phyloP scores from a whole-genome alignment of 2,888 invertebrate species.

The Siphonodentalium dalli region DNA sequence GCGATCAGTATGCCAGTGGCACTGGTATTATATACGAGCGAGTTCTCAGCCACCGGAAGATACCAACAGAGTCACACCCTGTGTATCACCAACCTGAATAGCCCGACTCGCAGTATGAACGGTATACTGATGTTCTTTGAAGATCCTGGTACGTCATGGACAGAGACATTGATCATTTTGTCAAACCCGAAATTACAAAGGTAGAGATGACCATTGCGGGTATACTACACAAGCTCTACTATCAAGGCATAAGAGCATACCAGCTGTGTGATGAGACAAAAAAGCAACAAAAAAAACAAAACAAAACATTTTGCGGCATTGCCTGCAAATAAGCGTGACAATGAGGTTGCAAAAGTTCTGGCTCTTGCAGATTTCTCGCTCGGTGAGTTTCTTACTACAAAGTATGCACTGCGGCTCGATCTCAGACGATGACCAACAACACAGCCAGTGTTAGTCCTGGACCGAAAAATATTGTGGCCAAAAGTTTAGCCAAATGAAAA shows the following conservation, averaged over 20 bases:
- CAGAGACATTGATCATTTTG: slow-evolving; percentile 14
- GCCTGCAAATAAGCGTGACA: slow-evolving; percentile 11
- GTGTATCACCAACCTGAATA: slow-evolving; percentile 32
- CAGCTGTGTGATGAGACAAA: no score
- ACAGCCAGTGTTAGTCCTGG: no score
- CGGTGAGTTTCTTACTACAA: slow-evolving; percentile 19
- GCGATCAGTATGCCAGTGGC: slow-evolving; percentile 13
- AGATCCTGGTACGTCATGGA: slow-evolving; percentile 13
- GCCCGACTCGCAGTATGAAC: slow-evolving; percentile 30
- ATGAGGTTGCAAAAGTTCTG: slow-evolving; percentile 18
- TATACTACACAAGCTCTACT: slow-evolving; percentile 32
- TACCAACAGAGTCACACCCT: slow-evolving; percentile 23
- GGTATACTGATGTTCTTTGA: slow-evolving; percentile 31
- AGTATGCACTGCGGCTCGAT: slow-evolving; percentile 18
- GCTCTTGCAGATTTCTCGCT: slow-evolving; percentile 6
- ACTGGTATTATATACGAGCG: slow-evolving; percentile 27
- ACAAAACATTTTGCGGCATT: slow-evolving; percentile 1
- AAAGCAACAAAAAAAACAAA: no score
- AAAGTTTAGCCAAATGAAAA: no score
- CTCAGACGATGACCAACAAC: no score
- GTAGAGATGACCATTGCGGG: slow-evolving; percentile 30
- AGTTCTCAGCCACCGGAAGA: slow-evolving; percentile 26
- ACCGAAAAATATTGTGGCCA: no score
- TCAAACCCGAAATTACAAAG: slow-evolving; percentile 28
- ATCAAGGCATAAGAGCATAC: slow-evolving; percentile 30